Base-by-base conservation (phyloP, 1,140 invertebrate species). In the Neotoxoptera formosana region DNA sequence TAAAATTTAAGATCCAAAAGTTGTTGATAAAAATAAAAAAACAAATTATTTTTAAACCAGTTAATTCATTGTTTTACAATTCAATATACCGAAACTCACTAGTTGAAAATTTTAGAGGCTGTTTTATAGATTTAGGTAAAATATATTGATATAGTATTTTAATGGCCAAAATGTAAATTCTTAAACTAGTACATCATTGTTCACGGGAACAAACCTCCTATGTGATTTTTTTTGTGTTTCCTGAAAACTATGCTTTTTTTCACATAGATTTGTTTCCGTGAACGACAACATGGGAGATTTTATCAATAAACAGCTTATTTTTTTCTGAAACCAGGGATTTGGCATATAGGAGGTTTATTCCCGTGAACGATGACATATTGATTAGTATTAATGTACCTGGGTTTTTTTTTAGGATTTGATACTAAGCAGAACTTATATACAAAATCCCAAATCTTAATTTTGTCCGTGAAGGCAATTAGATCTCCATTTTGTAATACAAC, bases 401-500 rank as follows among this genome's bases (percentile, higher is more conserved):
- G 1, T 91, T 48, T 91, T 20, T 91, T 91, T 0, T 36, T 76
- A 47, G n/a, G 4, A 30, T 36, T 51, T 91, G 76, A 14, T 51
- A 25, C 25, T 11, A 91, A 36, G 20, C n/a, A 53, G 20, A 89
- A 89, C 47, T 89, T 89, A 23, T 89, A 89, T 11, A 53, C 9
- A 56, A 36, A 51, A 11, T 53, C 34, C 48, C 60, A 76, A 30
- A 23, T 25, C 21, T 36, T 89, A 23, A 0, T 21, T 7, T 6
- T 51, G 25, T 83, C 48, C 17, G 11, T 48, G 51, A 8, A 92
- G 8, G 25, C 30, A 36, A 92, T 92, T 41, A 92, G 34, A 84
- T 92, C 91, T 92, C 91, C 91, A 53, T 92, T 9, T 17, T 53
- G 11, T 84, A 92, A 51, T 25, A 7, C 23, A 53, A 25, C 23